Conservation (phyloP, 2,797 vertebrate species). For the Columba guinea region DNA sequence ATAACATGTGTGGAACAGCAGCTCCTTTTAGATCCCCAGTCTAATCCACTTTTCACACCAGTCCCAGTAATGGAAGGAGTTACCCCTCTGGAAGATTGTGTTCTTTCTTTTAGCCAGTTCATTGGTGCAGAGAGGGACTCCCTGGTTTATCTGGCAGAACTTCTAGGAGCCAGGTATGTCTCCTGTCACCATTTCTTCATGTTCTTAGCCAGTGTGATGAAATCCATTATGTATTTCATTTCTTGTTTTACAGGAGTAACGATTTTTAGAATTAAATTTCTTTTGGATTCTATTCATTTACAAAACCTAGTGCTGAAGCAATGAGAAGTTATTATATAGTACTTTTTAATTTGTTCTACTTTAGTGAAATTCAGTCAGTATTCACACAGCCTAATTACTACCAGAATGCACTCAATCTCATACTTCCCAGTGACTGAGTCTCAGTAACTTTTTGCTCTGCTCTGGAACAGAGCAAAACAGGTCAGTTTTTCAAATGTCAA, state of each 20-base stretch:
- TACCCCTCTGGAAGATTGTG: conserved; percentile 84
- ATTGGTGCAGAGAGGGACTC: conserved; percentile 92
- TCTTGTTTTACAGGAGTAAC: background rate
- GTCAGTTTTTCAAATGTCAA: background rate
- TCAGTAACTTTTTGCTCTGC: background rate
- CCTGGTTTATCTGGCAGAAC: conserved; percentile 86
- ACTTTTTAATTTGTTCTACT: background rate
- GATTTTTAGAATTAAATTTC: background rate
- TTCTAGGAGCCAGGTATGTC: conserved; percentile 89
- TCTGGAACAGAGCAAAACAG: background rate
- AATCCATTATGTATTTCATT: background rate
- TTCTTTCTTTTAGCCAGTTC: conserved; percentile 96
- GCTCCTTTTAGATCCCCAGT: conserved; percentile 80
- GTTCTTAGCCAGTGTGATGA: background rate
- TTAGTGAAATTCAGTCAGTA: background rate
- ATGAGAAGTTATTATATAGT: background rate
- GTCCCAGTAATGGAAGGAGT: conserved; percentile 84
- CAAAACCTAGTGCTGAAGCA: background rate
- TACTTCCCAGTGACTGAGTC: background rate
- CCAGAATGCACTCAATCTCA: accelerated
- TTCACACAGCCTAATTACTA: background rate
- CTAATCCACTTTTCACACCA: conserved; percentile 91
- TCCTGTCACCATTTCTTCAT: background rate
- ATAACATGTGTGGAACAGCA: conserved; percentile 90
- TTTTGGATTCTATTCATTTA: background rate